Evolutionary conservation across 2,888 invertebrate species (phyloP), one percentile per base, ranked within the genome.

Genomic region (Nomada hirtipes): DNA sequence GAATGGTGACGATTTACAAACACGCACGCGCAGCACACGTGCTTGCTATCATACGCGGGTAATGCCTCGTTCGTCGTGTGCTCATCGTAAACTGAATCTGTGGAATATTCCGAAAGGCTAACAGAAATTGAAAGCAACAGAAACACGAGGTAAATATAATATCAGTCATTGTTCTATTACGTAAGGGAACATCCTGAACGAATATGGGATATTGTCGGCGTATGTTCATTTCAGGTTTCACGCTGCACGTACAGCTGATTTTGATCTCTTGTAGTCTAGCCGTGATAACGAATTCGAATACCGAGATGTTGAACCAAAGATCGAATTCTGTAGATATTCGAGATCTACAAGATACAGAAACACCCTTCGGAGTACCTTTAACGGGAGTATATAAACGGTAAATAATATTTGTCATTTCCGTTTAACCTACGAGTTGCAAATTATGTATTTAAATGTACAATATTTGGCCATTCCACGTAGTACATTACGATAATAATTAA

Each of bases 301-400:
- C 84, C 11, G 47, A 42, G 70, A 87, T 84, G 55, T 89, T 90
- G 80, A 79, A 82, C 13, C 85, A 91, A 65, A 86, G 84, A 68
- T 89, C 89, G 0, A 84, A 84, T 74, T 91, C 91, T 0, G 73
- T 85, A 42, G 92, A 92, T 29, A 92, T 93, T 69, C 81, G 75
- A 9, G 86, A 85, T 69, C 84, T 93, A 36, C 86, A 88, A 60
- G 93, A 93, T 61, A 88, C 76, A 55, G 79, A 72, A 7, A 89
- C 93, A 74, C 93, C 93, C 0, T 71, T 90, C 26, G 92, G 90
- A 7, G 85, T 71, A 69, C 82, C 60, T 59, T 78, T 93, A 2
- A 86, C 90, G 42, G 93, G 93, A 36, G 88, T 90, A 73, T 93
- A 92, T 78, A 92, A 92, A 84, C 90, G 88, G 93, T 93, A 82